Base-by-base conservation (phyloP, 2,888 invertebrate genomes). In the Eupithecia pulchellata region DNA sequence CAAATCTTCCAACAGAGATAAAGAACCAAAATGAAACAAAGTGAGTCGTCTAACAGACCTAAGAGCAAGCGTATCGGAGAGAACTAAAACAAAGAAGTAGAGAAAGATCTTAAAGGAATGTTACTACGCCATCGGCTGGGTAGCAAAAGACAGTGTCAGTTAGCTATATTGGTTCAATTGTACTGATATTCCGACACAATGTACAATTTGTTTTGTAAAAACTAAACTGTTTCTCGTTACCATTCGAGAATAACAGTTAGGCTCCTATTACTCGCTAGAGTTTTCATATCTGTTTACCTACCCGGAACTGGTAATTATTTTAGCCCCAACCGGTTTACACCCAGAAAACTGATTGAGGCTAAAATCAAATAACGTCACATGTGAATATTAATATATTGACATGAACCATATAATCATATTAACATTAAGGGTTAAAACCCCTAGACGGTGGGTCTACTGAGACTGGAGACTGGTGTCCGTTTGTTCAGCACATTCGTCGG, bases 401-500 rank as follows among this genome's bases (percentile, higher is more conserved):
- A n/a, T n/a, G n/a, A n/a, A n/a, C n/a, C n/a, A 2, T 42, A n/a
- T n/a, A 8, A n/a, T n/a, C 6, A 2, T 8, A 42, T 42, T 6
- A 2, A 42, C 6, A 42, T 42, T 42, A 8, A n/a, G 42, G n/a
- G 42, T 20, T 52, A 52, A 11, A 25, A 25, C 20, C 11, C 25
- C 0, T 25, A 25, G 25, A 52, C 52, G 4, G 20, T 1, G 52
- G 20, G 25, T 25, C 52, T 47, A 20, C 42, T 20, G 20, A 47
- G 20, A 47, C 42, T 20, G 9, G 42, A 47, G 17, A n/a, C 27
- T 55, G 6, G 14, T 36, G 58, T 68, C 63, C 62, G 68, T 66
- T 69, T 2, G 47, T 20, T 66, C 27, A 47, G 20, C 39, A 66
- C 55, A 64, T 20, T 27, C 52, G 68, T 84, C 88, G 90, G 88